Base-by-base conservation (phyloP, 1,140 invertebrate genomes). In the Gonatopus flavifemur region DNA sequence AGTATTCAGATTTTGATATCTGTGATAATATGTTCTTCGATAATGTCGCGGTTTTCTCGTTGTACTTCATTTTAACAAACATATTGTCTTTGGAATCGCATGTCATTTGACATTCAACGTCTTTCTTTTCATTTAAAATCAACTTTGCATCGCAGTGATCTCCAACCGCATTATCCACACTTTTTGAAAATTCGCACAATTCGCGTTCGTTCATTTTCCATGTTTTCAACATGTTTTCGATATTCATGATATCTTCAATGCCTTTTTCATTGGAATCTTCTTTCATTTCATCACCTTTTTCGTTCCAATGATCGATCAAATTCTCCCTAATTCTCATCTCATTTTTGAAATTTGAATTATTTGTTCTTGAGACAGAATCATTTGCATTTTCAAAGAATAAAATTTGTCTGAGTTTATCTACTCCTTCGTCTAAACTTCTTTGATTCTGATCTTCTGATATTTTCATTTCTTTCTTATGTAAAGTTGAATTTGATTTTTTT, bases 1-100 rank as follows among this genome's bases (percentile, higher is more conserved):
- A 21, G 31, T 60, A 66, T 42, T 66, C 44, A 12, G 63, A 66
- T 2, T 48, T 55, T 19, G 60, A 16, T 15, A 65, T 52, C 24
- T 48, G 51, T 4, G 35, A 40, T 8, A 57, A n/a, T 33, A 22
- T 35, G 21, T 52, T 35, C 16, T 13, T 39, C 1, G 63, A 12
- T 31, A 60, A 16, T 35, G 37, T 40, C 30, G 9, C 19, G 3
- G 45, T 47, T 16, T 47, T 12, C 8, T 28, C 18, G 3, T 50
- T 40, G 6, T 55, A 25, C 31, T 45, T 49, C 18, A 59, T 59
- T 44, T 53, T 24, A 12, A 65, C 21, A 16, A 64, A 62, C n/a
- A 28, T 10, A 21, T 62, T 52, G 3, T 43, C 24, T 18, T 30
- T 16, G 1, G 1, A 12, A 20, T n/a, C n/a, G n/a, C n/a, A n/a